These are phyloP conservation scores for Eretmocerus hayati DNA, from an alignment of 2,888 invertebrate species.

Conservation along the genomic window DNA sequence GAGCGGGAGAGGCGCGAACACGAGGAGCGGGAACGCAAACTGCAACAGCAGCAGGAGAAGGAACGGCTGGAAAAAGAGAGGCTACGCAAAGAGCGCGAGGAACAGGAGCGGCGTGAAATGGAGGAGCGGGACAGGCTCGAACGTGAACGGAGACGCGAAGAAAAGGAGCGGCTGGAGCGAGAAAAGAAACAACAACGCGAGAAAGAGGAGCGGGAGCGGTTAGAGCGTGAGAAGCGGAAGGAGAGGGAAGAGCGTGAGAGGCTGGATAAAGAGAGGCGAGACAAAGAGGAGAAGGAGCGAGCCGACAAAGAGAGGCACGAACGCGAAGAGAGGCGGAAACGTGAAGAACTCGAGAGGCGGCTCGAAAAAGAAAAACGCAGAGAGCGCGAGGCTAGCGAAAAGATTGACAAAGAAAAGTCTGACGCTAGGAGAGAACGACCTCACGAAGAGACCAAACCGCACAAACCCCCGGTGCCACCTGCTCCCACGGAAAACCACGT, in stretches of 20 bases:
- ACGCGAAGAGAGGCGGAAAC: constrained; percentile 38
- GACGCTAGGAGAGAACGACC: constrained; percentile 41
- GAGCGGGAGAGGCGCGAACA: constrained; percentile 36
- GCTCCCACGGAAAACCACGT: constrained; percentile 41
- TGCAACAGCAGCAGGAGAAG: constrained; percentile 33
- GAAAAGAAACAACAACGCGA: constrained; percentile 42
- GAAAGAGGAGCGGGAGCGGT: constrained; percentile 45
- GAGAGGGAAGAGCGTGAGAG: constrained; percentile 42
- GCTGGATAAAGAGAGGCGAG: constrained; percentile 42
- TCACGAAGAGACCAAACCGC: constrained; percentile 26
- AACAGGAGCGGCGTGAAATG: constrained; percentile 36
- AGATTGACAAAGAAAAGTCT: constrained; percentile 37
- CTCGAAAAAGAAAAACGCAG: constrained; percentile 38
- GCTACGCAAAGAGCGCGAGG: constrained; percentile 43
- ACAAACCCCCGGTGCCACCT: no score
- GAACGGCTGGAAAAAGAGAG: constrained; percentile 37
- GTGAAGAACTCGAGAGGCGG: constrained; percentile 47
- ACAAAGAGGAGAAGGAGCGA: constrained; percentile 44
- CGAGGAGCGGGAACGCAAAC: constrained; percentile 31
- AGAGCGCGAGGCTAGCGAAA: constrained; percentile 45
- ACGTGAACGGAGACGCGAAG: constrained; percentile 35
- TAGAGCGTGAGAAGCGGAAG: constrained; percentile 39
- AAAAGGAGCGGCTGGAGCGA: constrained; percentile 46
- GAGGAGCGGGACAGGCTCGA: constrained; percentile 45
- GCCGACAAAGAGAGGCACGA: constrained; percentile 39